Conservation (phyloP, 2,113 vertebrate genomes). For the Polypterus bichir region DNA sequence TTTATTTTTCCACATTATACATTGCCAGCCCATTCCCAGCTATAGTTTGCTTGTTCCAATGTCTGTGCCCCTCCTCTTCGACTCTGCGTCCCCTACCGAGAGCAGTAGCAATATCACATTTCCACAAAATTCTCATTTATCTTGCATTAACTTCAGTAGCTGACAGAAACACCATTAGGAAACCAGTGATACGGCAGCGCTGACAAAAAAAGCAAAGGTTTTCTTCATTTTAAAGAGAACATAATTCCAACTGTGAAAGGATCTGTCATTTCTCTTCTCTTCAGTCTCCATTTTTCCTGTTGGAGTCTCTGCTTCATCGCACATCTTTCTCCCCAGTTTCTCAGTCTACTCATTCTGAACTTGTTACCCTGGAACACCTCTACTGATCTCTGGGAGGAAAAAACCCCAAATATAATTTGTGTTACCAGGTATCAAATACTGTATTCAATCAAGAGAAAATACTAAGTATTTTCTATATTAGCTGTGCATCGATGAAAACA, state of each 20-base stretch:
- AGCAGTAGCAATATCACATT: conserved; percentile 18
- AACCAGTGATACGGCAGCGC: conserved; percentile 17
- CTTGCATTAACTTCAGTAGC: conserved; percentile 21
- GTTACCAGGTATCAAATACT: too few species aligned
- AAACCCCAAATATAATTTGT: too few species aligned
- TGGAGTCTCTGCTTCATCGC: not conserved
- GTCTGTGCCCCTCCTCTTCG: not conserved
- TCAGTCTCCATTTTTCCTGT: not conserved
- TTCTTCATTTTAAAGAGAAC: conserved; percentile 11
- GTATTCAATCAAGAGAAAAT: too few species aligned
- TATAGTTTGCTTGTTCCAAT: not conserved
- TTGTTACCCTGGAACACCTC: too few species aligned
- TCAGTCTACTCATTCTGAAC: not conserved
- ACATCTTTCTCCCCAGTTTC: not conserved
- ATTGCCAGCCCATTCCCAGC: too few species aligned
- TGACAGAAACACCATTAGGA: conserved; percentile 22
- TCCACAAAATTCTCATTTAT: conserved; percentile 19
- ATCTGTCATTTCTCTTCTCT: conserved; percentile 4
- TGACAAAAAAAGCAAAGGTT: conserved; percentile 10
- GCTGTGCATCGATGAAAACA: too few species aligned
- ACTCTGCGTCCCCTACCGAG: not conserved
- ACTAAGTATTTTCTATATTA: too few species aligned
- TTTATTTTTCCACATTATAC: too few species aligned
- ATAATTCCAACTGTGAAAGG: conserved; percentile 15
- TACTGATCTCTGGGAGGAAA: too few species aligned